These are phyloP conservation scores for Pangasianodon gigas DNA, from an alignment of 2,113 vertebrate genomes.

Conservation along the genomic window DNA sequence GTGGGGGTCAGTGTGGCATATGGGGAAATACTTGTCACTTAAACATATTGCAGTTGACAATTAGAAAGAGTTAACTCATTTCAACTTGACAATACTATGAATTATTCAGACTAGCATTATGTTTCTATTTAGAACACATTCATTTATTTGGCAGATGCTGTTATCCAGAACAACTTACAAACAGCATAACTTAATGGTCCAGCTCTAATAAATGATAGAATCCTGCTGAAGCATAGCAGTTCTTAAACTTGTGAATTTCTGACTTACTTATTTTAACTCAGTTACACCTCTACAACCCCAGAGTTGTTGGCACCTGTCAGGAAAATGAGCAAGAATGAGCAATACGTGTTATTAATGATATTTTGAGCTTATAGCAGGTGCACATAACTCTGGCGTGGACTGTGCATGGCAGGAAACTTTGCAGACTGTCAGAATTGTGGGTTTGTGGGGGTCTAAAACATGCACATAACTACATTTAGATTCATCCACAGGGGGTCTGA, in stretches of 20 bases:
- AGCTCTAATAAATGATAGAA: neutral
- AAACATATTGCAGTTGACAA: neutral
- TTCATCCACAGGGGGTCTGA: neutral
- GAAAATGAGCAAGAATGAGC: neutral
- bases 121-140: neutral
- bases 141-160: neutral
- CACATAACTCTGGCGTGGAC: neutral
- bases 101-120: neutral
- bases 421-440: neutral
- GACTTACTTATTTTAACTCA: neutral
- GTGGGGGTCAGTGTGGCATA: neutral
- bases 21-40: neutral
- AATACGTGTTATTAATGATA: neutral
- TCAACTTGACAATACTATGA: neutral
- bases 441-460: neutral
- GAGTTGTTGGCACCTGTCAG: neutral
- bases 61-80: neutral
- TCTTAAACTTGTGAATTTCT: neutral
- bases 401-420: neutral
- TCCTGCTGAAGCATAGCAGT: neutral
- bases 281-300: neutral
- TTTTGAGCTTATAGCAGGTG: neutral
- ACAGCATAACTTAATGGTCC: neutral
- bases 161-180: neutral
- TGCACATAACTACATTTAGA: neutral